phyloP scores from a whole-genome alignment of 2,113 vertebrate species.

The Climacteris rufus region DNA sequence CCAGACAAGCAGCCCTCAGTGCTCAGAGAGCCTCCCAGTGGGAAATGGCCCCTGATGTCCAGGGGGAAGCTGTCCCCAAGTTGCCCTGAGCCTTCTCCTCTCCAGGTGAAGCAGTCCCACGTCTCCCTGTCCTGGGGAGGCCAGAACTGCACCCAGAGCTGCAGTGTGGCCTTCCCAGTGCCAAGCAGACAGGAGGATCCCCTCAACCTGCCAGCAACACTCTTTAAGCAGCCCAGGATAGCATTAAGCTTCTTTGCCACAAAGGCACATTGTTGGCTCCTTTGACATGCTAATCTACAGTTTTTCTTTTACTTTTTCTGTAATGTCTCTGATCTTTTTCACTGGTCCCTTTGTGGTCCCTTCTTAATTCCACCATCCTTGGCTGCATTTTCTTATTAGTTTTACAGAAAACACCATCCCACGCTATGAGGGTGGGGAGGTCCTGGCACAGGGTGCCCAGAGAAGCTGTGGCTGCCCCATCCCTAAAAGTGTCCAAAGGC shows the following conservation, averaged over 20 bases:
- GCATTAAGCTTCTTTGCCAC: fast-evolving
- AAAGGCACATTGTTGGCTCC: fast-evolving
- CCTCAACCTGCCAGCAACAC: fast-evolving
- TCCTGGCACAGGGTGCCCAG: neutral
- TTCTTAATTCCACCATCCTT: neutral
- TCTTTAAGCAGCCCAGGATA: neutral
- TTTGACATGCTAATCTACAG: neutral
- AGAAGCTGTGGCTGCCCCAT: neutral
- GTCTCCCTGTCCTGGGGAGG: neutral
- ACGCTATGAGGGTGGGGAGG: fast-evolving
- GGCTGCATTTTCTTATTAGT: neutral
- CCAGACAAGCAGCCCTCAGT: neutral
- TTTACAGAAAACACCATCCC: neutral
- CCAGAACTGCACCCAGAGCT: neutral
- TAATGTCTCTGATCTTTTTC: neutral
- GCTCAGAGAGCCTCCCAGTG: neutral
- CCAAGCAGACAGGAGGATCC: too few species aligned
- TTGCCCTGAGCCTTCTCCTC: neutral
- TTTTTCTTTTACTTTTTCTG: neutral
- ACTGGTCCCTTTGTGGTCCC: neutral
- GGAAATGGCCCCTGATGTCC: neutral
- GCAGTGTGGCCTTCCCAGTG: fast-evolving
- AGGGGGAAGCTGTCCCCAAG: neutral
- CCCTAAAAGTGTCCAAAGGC: fast-evolving
- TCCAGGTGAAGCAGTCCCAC: neutral